Conservation (phyloP, 2,888 invertebrate genomes). For the Yponomeuta evonymella region DNA sequence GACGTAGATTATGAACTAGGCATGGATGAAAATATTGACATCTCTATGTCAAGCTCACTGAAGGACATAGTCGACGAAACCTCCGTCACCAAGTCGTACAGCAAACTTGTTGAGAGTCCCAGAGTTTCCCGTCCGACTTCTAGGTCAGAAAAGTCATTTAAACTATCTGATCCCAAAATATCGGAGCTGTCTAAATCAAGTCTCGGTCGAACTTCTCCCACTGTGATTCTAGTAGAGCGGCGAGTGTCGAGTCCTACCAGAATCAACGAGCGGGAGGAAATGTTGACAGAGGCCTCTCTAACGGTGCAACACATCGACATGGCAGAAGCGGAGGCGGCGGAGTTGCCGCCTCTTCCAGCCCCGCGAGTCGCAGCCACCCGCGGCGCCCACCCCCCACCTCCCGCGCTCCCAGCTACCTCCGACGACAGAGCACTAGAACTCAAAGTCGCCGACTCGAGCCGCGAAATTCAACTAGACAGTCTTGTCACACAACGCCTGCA, state of each 20-base stretch:
- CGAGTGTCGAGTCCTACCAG: conserved; percentile 77
- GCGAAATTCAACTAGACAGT: conserved; percentile 63
- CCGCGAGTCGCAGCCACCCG: conserved; percentile 38
- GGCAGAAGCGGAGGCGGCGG: conserved; percentile 61
- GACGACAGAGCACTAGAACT: conserved; percentile 53
- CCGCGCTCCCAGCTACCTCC: conserved; percentile 26
- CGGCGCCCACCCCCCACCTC: conserved; percentile 34
- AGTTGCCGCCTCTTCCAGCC: conserved; percentile 64
- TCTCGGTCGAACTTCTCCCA: conserved; percentile 76
- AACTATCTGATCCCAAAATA: conserved; percentile 73
- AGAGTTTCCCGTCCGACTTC: conserved; percentile 71
- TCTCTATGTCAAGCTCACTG: conserved; percentile 66
- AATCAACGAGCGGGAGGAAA: conserved; percentile 76
- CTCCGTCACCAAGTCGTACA: conserved; percentile 62
- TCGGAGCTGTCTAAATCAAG: conserved; percentile 73
- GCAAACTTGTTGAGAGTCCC: conserved; percentile 66
- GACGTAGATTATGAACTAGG: conserved; percentile 82
- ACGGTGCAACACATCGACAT: conserved; percentile 80
- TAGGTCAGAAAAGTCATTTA: conserved; percentile 73
- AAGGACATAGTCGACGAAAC: conserved; percentile 71
- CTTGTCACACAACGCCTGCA: conserved; percentile 79
- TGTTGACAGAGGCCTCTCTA: conserved; percentile 79
- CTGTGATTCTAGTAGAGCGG: conserved; percentile 77
- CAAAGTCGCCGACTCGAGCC: conserved; percentile 40
- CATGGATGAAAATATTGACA: conserved; percentile 61